Base-by-base conservation (phyloP, 2,888 invertebrate species). In the Heliconius cydno region DNA sequence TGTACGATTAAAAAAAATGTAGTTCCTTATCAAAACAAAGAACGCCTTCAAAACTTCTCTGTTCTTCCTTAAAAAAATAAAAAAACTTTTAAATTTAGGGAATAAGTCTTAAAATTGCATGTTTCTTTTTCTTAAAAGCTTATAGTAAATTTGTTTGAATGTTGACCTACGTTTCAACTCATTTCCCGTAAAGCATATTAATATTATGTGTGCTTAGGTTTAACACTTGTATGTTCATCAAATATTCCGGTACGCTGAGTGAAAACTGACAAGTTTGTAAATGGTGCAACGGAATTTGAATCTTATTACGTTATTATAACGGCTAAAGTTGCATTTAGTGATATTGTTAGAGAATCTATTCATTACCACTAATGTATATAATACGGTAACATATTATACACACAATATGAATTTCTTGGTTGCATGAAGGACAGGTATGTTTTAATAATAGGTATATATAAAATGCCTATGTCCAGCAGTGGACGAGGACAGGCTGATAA, bases 1-100 rank as follows among this genome's bases (percentile, higher is more conserved):
- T 85, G 86, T 86, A 90, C 91, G 90, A 90, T 88, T 87, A 84
- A 88, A 85, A 87, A 88, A 88, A 88, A 63, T 25, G 1, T 85
- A 90, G 89, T 89, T 90, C 87, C 86, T 88, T 91, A 91, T 90
- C 92, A 91, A 92, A 91, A 92, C 89, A 91, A 80, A 76, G 88
- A 85, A 87, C 89, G 86, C 86, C 87, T 85, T 87, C 87, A 88
- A 88, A 89, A 88, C 85, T 85, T 86, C 83, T 86, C 87, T 87
- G 84, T 86, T 90, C 88, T 88, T 88, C 88, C 87, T 85, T 74
- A 63, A 73, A 57, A 57, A 13, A n/a, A 13, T 65, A 30, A 67
- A 81, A 22, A 73, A 76, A 6, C 77, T 70, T 80, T 82, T 76
- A 22, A 60, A 0, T 0, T 5, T 19, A 13, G 0, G 25, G 0